Evolutionary conservation across 2,888 invertebrate genomes (phyloP).

Genomic region (Notodonta ziczac): DNA sequence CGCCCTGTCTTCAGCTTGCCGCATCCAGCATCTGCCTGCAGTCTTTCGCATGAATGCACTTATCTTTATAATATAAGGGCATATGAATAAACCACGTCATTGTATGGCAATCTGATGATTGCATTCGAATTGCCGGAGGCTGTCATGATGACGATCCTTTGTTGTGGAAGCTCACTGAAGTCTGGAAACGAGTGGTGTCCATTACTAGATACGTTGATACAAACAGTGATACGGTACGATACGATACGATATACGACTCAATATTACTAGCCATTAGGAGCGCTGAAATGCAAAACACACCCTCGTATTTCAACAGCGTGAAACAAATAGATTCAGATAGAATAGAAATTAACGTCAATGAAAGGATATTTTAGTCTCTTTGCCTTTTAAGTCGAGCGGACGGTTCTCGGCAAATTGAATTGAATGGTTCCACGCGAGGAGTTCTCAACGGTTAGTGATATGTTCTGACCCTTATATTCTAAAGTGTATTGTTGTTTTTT

Average conservation of each 20-base stretch:
- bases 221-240: not conserved
- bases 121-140: too few species aligned
- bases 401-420: slow-evolving; percentile 42
- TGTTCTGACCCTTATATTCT: not conserved
- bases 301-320: not conserved
- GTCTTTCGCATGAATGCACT: too few species aligned
- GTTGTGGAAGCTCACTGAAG: too few species aligned
- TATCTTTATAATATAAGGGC: too few species aligned
- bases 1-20: too few species aligned
- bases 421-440: slow-evolving; percentile 44
- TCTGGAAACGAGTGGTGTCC: too few species aligned
- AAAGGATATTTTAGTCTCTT: slow-evolving; percentile 16
- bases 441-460: slow-evolving; percentile 13
- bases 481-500: not conserved
- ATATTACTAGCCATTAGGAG: not conserved
- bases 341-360: slow-evolving; percentile 17
- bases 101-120: too few species aligned
- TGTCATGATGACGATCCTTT: too few species aligned
- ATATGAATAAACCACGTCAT: too few species aligned
- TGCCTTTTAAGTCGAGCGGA: slow-evolving; percentile 32
- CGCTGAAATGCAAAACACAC: not conserved
- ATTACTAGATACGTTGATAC: too few species aligned
- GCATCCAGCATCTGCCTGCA: too few species aligned
- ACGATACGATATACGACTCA: not conserved
- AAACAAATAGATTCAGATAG: slow-evolving; percentile 2